Conservation (phyloP, 2,113 vertebrate genomes). For the Pardalotus punctatus region DNA sequence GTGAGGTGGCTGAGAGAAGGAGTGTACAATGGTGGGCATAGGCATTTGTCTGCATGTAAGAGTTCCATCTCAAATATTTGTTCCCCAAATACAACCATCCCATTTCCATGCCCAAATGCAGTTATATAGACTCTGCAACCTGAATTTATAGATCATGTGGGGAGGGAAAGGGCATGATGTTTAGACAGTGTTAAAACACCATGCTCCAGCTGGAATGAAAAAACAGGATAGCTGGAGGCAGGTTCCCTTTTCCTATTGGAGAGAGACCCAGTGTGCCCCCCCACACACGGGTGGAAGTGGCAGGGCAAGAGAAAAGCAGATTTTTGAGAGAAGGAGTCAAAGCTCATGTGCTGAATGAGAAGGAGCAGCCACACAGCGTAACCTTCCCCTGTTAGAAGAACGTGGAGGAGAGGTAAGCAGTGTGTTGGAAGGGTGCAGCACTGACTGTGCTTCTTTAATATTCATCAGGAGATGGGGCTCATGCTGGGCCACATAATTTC, state of each 20-base stretch:
- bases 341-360: not conserved
- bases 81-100: fast-evolving
- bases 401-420: not conserved
- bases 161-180: not conserved
- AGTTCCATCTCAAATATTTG: not conserved
- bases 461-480: not conserved
- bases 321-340: not conserved
- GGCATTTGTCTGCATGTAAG: not conserved
- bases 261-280: not conserved
- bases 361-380: not conserved
- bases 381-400: not conserved
- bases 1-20: not conserved
- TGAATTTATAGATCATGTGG: not conserved
- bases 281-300: fast-evolving
- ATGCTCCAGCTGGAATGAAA: not conserved
- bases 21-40: not conserved
- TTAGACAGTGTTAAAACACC: not conserved
- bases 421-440: not conserved
- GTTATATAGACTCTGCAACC: not conserved
- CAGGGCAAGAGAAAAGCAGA: not conserved
- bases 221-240: not conserved
- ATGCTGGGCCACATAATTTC: not conserved
- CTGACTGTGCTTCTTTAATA: not conserved
- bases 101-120: not conserved
- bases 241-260: not conserved